Evolutionary conservation across 2,888 invertebrate species (phyloP), one percentile per base, ranked within the genome.

Genomic region (Shargacucullia verbasci): DNA sequence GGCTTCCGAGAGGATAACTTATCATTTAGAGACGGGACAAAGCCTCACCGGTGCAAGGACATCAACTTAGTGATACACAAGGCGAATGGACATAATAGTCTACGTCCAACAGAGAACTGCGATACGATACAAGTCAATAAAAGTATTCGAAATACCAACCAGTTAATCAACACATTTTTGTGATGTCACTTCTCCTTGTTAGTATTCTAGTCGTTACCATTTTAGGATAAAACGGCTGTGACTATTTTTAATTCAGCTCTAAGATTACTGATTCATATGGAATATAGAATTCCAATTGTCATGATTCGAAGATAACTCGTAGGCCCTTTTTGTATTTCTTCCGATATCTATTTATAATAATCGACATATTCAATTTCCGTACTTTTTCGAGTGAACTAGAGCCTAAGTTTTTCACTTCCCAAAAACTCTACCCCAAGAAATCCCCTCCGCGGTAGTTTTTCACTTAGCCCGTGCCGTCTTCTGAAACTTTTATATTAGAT

Each of bases 401-500:
- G 27, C 20, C 44, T 44, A 71, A 71, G 62, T 73, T 80, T 74
- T 71, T 77, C 59, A 59, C 68, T 70, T 59, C 53, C 47, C 60
- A 27, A 49, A 58, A 59, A 59, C 65, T 67, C 52, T 58, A 55
- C 57, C 71, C 49, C 50, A 53, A 64, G 74, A 77, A 78, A 76
- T 73, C 65, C 68, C 59, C 70, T 74, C 58, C 52, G 60, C 59
- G 59, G 56, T 83, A 83, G 81, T 86, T 87, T 86, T 85, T 85
- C 81, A 84, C 82, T 87, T 85, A 81, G 71, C 70, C 56, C 59
- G 56, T 69, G 68, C 44, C 65, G 2, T 68, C 66, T 44, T 48
- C 48, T 49, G 46, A 71, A 85, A 85, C 84, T 86, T 83, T 84
- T 80, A 82, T 84, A 84, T 84, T 79, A 81, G 77, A 83, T 74